phyloP scores from a whole-genome alignment of 1,140 invertebrate species.

The Metaphire vulgaris region DNA sequence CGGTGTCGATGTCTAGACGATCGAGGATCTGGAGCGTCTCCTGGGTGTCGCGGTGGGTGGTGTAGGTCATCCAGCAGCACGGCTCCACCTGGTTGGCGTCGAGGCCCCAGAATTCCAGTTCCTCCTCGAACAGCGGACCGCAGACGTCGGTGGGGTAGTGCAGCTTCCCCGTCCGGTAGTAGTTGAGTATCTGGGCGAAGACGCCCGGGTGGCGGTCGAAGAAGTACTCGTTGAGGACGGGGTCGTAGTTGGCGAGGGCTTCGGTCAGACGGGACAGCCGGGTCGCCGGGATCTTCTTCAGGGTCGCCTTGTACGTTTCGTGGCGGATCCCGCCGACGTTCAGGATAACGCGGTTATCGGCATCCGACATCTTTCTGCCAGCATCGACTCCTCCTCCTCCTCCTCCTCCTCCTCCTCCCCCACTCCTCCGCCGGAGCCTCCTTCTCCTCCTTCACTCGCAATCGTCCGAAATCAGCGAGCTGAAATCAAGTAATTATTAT shows the following conservation, averaged over 20 bases:
- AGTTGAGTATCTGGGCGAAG: slow-evolving; percentile 85
- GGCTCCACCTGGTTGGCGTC: slow-evolving; percentile 71
- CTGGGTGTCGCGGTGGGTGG: slow-evolving; percentile 86
- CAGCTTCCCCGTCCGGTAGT: slow-evolving; percentile 88
- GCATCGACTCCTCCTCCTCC: too few species aligned
- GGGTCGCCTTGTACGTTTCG: slow-evolving; percentile 83
- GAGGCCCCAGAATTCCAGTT: slow-evolving; percentile 44
- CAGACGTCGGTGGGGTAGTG: slow-evolving; percentile 98
- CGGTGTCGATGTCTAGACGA: slow-evolving; percentile 29
- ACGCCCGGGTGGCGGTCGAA: slow-evolving; percentile 96
- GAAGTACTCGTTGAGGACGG: slow-evolving; percentile 95
- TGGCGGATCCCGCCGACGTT: slow-evolving; percentile 96
- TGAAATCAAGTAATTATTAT: too few species aligned
- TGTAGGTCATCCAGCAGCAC: slow-evolving; percentile 95
- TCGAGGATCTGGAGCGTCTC: slow-evolving; percentile 34
- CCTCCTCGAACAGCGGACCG: slow-evolving; percentile 94
- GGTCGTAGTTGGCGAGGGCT: slow-evolving; percentile 89
- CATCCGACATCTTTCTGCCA: slow-evolving; percentile 4
- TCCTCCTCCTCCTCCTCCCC: too few species aligned
- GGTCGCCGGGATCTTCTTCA: slow-evolving; percentile 91
- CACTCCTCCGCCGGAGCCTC: too few species aligned
- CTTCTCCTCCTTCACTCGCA: too few species aligned
- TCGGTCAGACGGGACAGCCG: slow-evolving; percentile 79
- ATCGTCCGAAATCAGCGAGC: too few species aligned
- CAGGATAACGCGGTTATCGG: slow-evolving; percentile 90